A percentile compares a stretch with the other conserved stretches of the same genome.
These are phyloP conservation scores for Saturnia japonica DNA, from an alignment of 2,888 invertebrate species.

Conservation along the genomic window DNA sequence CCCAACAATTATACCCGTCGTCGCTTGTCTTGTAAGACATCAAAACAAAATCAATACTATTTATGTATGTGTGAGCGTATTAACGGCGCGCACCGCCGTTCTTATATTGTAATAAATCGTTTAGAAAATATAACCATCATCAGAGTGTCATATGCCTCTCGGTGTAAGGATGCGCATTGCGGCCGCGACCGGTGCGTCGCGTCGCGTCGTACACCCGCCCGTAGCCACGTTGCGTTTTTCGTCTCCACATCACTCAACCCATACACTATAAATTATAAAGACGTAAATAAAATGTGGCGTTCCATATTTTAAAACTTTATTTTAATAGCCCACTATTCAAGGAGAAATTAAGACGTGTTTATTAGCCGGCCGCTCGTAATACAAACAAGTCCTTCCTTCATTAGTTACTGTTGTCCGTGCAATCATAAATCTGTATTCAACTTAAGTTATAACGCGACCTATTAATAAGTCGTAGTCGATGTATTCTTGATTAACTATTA, in stretches of 20 bases:
- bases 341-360: conserved; percentile 80
- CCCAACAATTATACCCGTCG: conserved; percentile 75
- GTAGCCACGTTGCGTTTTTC: conserved; percentile 35
- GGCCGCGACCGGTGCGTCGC: conserved; percentile 31
- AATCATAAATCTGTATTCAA: conserved; percentile 66
- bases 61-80: conserved; percentile 77
- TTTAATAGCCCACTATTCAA: conserved; percentile 79
- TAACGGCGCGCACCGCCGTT: conserved; percentile 70
- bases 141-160: conserved; percentile 74
- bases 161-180: conserved; percentile 46
- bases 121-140: conserved; percentile 80
- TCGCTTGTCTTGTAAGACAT: conserved; percentile 79
- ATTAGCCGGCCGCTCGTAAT: conserved; percentile 73
- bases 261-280: conserved; percentile 70
- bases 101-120: conserved; percentile 81
- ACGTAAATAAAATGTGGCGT: conserved; percentile 77
- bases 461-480: conserved; percentile 31
- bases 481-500: conserved; percentile 14
- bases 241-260: conserved; percentile 52
- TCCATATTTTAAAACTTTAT: conserved; percentile 79
- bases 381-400: conserved; percentile 73
- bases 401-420: conserved; percentile 57
- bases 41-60: conserved; percentile 80
- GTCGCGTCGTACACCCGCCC: conserved; percentile 31
- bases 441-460: conserved; percentile 50